Evolutionary conservation across 2,888 invertebrate species (phyloP), one percentile per base, ranked within the genome.

Genomic region (Oscheius myriophilus): DNA sequence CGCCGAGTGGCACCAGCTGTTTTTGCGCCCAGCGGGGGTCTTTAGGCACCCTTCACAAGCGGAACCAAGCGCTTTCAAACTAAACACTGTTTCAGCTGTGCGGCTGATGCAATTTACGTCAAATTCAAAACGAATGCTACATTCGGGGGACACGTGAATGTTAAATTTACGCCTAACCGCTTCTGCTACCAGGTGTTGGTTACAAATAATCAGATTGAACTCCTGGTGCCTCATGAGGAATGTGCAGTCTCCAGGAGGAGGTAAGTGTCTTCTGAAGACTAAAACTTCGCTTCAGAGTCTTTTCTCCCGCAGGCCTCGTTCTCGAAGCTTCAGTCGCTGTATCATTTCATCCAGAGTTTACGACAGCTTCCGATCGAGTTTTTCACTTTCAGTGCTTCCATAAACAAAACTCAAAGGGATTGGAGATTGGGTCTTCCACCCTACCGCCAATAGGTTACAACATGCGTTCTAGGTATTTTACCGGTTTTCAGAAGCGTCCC

Each of bases 181-280:
- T 72, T 67, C 43, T 83, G 83, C 53, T 83, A 78, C 55, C 83
- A 83, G 72, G 79, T 80, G 16, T 73, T 83, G 23, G 81, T 83
- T 39, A 83, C 83, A 14, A 83, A 83, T 69, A 83, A 83, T 63
- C 83, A 83, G 72, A 79, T 83, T 26, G 83, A 83, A 51, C 68
- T 83, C 14, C 71, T 83, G 21, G 73, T 83, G 53, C 83, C 83
- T 41, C 83, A 83, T 55, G 79, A 82, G 64, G 83, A 83, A 58
- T 83, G 83, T 63, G 71, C 70, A 41, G 71, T 82, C 26, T 70
- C 68, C 46, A 65, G 82, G 52, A 69, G 76, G 25, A 72, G 82
- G 81, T 77, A 52, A 18, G 25, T 26, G 18, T 51, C 16, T 23
- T 25, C 1, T 9, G 0, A 53, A 61, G 14, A 23, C 4, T 25